A percentile compares a stretch with the other conserved stretches of the same genome.
These are phyloP conservation scores for Clanis bilineata DNA, from an alignment of 2,888 invertebrate species.

Conservation along the genomic window DNA sequence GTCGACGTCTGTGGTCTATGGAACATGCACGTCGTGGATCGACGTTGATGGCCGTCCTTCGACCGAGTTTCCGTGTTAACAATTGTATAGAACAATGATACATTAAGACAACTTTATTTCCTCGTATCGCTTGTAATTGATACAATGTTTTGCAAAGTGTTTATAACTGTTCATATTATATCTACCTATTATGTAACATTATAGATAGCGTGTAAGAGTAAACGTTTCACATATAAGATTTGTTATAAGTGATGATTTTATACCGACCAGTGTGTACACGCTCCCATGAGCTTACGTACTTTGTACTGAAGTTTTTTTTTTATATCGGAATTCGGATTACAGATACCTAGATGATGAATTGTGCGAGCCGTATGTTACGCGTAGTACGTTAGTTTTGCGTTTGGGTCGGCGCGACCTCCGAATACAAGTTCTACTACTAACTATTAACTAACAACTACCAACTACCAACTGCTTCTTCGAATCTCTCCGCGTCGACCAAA, in stretches of 20 bases:
- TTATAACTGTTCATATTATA: slow-evolving; percentile 39
- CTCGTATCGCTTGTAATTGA: slow-evolving; percentile 52
- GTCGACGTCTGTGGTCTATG: background rate
- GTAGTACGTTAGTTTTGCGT: slow-evolving; percentile 7
- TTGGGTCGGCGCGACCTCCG: background rate
- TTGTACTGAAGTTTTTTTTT: slow-evolving; percentile 34
- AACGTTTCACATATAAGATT: slow-evolving; percentile 40
- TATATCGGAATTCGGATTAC: slow-evolving; percentile 7
- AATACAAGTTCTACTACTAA: background rate
- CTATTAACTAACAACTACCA: too few relatives aligned
- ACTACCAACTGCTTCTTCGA: background rate
- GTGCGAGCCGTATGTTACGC: slow-evolving; percentile 1
- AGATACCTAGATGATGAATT: background rate
- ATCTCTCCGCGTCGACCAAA: background rate
- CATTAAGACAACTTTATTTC: slow-evolving; percentile 37
- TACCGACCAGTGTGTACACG: slow-evolving; percentile 52
- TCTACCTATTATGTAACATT: slow-evolving; percentile 29
- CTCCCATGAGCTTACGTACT: slow-evolving; percentile 46
- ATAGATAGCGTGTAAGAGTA: slow-evolving; percentile 39
- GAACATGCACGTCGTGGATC: background rate
- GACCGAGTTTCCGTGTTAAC: slow-evolving; percentile 26
- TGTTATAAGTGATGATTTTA: slow-evolving; percentile 62
- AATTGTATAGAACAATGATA: slow-evolving; percentile 33
- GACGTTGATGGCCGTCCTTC: background rate
- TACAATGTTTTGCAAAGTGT: slow-evolving; percentile 53